Base-by-base conservation (phyloP, 1,140 invertebrate genomes). In the Drosophila prosaltans region DNA sequence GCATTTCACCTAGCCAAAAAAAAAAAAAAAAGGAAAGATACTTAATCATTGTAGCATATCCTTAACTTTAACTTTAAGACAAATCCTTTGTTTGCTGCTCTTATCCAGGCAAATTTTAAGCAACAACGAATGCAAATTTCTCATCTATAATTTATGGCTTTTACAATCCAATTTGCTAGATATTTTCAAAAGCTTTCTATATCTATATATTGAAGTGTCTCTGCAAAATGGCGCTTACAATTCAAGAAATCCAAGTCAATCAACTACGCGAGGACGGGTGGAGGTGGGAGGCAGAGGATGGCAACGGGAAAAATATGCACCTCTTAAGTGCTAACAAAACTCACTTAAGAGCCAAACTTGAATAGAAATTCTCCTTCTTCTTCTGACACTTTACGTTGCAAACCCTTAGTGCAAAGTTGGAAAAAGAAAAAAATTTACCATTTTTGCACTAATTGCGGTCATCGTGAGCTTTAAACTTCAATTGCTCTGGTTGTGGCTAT, bases 71-170 rank as follows among this genome's bases (percentile, higher is more conserved):
- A 30, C 65, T 71, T 32, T 43, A 28, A 43, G 28, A 40, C 45
- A 51, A 21, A 1, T n/a, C 16, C n/a, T 8, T 3, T 2, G 3
- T 36, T 36, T 36, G 32, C 32, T 40, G 3, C n/a, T 45, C 5
- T 8, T 48, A 48, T 48, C 21, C 21, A 21, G 45, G 11, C 45
- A 48, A 30, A 30, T 48, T 48, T 48, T 48, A 48, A 66, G 32
- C 10, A 59, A 57, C 48, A 76, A 77, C 68, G 66, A 77, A 60
- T 66, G 40, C 51, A 48, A 16, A 63, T 72, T 80, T 81, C 65
- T 43, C 69, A 45, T 71, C 66, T 66, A 86, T 85, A 81, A 85
- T 85, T 74, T 81, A 81, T 86, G 68, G 55, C 58, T 60, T 62
- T 72, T 60, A 60, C 65, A 65, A 75, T 81, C 70, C 43, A 76